These are phyloP conservation scores for Rhinoraja longicauda DNA, from an alignment of 2,797 vertebrate species.

Conservation along the genomic window DNA sequence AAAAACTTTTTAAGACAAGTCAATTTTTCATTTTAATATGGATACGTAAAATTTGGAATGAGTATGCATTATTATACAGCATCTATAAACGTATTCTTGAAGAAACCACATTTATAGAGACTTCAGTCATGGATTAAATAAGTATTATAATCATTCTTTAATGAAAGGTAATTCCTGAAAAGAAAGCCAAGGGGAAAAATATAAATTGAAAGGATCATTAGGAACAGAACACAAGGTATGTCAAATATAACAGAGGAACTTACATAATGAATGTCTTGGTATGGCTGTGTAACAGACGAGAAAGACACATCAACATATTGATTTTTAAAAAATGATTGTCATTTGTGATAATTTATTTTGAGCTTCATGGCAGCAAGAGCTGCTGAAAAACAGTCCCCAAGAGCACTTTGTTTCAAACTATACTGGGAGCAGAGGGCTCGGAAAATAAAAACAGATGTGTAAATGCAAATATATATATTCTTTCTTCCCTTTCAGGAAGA, in stretches of 20 bases:
- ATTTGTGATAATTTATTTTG: constrained; percentile 44
- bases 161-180: neutral
- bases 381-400: constrained; percentile 8
- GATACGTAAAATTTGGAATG: constrained; percentile 41
- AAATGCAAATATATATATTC: neutral
- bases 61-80: constrained; percentile 75
- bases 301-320: constrained; percentile 54
- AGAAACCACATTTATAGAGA: constrained; percentile 55
- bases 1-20: constrained; percentile 56
- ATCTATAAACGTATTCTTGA: constrained; percentile 71
- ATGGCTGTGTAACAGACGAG: constrained; percentile 54
- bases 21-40: constrained; percentile 59
- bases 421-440: neutral
- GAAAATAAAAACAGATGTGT: neutral
- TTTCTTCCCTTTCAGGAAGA: neutral
- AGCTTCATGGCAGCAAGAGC: constrained; percentile 46
- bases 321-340: constrained; percentile 59
- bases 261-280: constrained; percentile 58
- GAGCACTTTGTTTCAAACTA: constrained; percentile 12
- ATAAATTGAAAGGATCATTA: neutral
- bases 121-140: neutral
- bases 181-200: neutral
- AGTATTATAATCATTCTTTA: neutral
- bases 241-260: neutral
- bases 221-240: neutral